A percentile compares a stretch with the other conserved stretches of the same genome.
These are phyloP conservation scores for Axea sp. DNA, from an alignment of 2,888 invertebrate genomes.

Conservation along the genomic window DNA sequence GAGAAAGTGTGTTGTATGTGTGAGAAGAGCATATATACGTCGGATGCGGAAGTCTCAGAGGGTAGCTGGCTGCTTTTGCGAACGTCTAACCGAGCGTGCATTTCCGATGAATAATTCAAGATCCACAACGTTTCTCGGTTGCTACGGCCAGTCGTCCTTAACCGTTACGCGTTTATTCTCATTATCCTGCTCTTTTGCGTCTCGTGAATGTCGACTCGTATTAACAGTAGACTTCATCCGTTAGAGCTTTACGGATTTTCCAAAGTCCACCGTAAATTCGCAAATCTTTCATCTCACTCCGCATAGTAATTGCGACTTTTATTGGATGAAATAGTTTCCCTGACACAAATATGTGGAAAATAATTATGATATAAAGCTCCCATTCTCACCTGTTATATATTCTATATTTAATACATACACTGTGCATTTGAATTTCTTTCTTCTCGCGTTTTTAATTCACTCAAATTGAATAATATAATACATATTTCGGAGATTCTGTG, in stretches of 20 bases:
- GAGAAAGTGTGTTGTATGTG: conserved; percentile 6
- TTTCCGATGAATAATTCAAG: conserved; percentile 76
- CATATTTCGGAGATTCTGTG: too few relatives aligned
- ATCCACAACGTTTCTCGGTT: conserved; percentile 69
- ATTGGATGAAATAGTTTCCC: conserved; percentile 8
- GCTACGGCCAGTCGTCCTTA: conserved; percentile 66
- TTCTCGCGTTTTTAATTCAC: too few relatives aligned
- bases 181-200: conserved; percentile 68
- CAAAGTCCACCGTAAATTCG: conserved; percentile 57
- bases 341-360: conserved; percentile 20
- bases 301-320: conserved; percentile 38
- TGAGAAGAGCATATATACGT: conserved; percentile 35
- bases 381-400: conserved; percentile 4
- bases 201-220: conserved; percentile 61
- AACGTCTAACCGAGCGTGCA: conserved; percentile 73
- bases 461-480: too few relatives aligned
- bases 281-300: conserved; percentile 48
- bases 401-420: too few relatives aligned
- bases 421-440: too few relatives aligned
- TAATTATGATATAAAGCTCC: conserved; percentile 4
- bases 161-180: conserved; percentile 72
- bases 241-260: conserved; percentile 59
- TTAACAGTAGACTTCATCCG: conserved; percentile 61
- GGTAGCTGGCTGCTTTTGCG: conserved; percentile 64
- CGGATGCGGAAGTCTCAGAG: conserved; percentile 62